These are phyloP conservation scores for Molorchus minor DNA, from an alignment of 2,888 invertebrate genomes.

Conservation along the genomic window DNA sequence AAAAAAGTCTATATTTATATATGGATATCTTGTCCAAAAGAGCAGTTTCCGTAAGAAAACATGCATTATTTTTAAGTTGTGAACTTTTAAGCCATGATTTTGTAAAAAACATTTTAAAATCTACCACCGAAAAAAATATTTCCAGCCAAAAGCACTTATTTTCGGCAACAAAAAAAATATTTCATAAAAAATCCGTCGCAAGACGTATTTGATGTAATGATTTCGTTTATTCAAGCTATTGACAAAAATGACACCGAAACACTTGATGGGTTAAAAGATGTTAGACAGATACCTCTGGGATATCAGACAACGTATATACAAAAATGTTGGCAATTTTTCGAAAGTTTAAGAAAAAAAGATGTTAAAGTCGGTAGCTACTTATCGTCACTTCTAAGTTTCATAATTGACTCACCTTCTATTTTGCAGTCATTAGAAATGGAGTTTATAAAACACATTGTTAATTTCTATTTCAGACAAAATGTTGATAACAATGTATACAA, in stretches of 20 bases:
- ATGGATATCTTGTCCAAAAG: slow-evolving; percentile 30
- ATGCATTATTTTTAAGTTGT: slow-evolving; percentile 36
- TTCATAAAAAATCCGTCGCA: slow-evolving; percentile 36
- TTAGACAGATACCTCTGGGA: slow-evolving; percentile 27
- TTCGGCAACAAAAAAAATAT: slow-evolving; percentile 31
- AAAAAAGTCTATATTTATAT: slow-evolving; percentile 26
- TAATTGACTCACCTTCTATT: background rate
- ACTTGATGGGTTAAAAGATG: slow-evolving; percentile 21
- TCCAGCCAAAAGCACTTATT: slow-evolving; percentile 37
- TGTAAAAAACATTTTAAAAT: slow-evolving; percentile 21
- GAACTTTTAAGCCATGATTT: slow-evolving; percentile 25
- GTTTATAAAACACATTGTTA: slow-evolving; percentile 12
- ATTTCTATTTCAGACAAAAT: slow-evolving; percentile 9
- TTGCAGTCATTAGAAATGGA: slow-evolving; percentile 2
- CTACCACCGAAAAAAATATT: slow-evolving; percentile 19
- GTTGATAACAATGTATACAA: background rate
- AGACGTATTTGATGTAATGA: slow-evolving; percentile 29
- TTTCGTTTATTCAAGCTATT: slow-evolving; percentile 27
- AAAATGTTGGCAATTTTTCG: slow-evolving; percentile 34
- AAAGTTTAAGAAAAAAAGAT: slow-evolving; percentile 21
- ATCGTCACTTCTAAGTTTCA: slow-evolving; percentile 4
- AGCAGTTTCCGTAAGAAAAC: slow-evolving; percentile 36
- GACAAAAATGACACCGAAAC: slow-evolving; percentile 33
- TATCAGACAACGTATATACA: slow-evolving; percentile 29
- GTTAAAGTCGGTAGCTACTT: slow-evolving; percentile 17